Conservation (phyloP, 1,140 invertebrate species). For the Lordiphosa clarofinis region DNA sequence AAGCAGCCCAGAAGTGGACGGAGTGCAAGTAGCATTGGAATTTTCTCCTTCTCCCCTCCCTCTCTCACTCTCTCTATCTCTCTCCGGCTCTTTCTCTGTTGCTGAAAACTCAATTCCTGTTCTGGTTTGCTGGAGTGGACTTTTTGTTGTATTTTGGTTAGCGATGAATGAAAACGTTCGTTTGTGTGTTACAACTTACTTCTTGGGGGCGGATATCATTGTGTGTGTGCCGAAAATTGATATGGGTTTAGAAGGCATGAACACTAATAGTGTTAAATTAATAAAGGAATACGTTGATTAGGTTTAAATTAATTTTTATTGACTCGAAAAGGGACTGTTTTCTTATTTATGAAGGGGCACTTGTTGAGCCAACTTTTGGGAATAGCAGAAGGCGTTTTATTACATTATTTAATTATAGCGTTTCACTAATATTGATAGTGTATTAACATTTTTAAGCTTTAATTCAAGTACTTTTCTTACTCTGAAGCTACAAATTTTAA, state of each 20-base stretch:
- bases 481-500: too few relatives aligned
- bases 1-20: constrained; percentile 39
- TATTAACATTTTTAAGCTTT: too few relatives aligned
- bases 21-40: constrained; percentile 31
- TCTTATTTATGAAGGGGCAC: too few relatives aligned
- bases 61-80: too few relatives aligned
- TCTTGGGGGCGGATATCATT: constrained; percentile 32
- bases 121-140: constrained; percentile 15
- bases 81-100: constrained; percentile 13
- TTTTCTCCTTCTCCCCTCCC: constrained; percentile 15
- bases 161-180: constrained; percentile 63
- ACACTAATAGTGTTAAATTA: too few relatives aligned
- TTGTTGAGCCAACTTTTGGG: too few relatives aligned
- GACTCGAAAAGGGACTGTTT: background rate
- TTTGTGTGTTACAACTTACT: constrained; percentile 37
- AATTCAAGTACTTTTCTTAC: too few relatives aligned
- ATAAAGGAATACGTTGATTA: background rate
- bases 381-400: too few relatives aligned
- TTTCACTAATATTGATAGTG: too few relatives aligned
- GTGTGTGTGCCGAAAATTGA: constrained; percentile 52
- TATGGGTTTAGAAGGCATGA: constrained; percentile 18
- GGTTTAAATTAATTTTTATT: constrained; percentile 10
- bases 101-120: constrained; percentile 32
- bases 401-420: too few relatives aligned
- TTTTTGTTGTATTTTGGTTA: constrained; percentile 28